Conservation (phyloP, 2,888 invertebrate species). For the Rhagonycha fulva region DNA sequence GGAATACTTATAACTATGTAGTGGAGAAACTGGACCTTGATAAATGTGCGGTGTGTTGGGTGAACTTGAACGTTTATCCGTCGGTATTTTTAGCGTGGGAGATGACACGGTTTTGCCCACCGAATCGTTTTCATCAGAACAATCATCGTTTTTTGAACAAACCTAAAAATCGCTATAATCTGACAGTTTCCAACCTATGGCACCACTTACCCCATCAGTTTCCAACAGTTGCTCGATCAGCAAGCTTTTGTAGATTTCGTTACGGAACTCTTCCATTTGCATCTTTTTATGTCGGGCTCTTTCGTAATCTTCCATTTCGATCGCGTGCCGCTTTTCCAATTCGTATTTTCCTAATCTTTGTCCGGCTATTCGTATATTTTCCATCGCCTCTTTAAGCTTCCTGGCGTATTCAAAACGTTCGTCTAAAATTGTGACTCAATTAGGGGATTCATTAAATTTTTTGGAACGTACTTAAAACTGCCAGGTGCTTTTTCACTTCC, state of each 20-base stretch:
- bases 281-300: constrained; percentile 86
- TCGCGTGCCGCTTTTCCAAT: constrained; percentile 89
- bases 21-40: constrained; percentile 58
- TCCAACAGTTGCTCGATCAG: constrained; percentile 81
- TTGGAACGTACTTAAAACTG: constrained; percentile 73
- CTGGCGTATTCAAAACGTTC: constrained; percentile 94
- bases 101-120: constrained; percentile 50
- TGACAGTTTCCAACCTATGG: neutral
- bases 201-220: constrained; percentile 66
- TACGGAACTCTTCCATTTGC: constrained; percentile 84
- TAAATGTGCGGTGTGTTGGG: constrained; percentile 53
- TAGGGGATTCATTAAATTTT: constrained; percentile 1
- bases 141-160: constrained; percentile 65
- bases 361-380: constrained; percentile 81
- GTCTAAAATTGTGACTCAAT: constrained; percentile 58
- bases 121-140: constrained; percentile 57
- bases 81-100: constrained; percentile 50
- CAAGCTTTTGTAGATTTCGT: constrained; percentile 74
- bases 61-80: constrained; percentile 55
- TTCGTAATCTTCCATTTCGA: constrained; percentile 91
- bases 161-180: constrained; percentile 49
- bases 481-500: constrained; percentile 84
- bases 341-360: constrained; percentile 90
- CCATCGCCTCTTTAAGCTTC: constrained; percentile 84
- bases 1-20: constrained; percentile 54